Base-by-base conservation (phyloP, 2,888 invertebrate genomes). In the Adineta ricciae region DNA sequence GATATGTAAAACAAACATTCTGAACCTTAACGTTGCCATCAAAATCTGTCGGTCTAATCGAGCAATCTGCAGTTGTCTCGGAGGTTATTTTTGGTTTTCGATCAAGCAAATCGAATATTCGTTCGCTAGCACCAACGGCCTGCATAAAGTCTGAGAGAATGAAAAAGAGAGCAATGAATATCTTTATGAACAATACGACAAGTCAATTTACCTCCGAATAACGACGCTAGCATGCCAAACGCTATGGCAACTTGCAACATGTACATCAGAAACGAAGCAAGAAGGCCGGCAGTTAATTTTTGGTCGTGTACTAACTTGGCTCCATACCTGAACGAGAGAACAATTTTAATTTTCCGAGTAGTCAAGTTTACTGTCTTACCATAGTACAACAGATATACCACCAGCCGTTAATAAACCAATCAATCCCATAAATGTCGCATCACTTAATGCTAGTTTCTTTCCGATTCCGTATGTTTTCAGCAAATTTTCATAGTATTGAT, bases 1-100 rank as follows among this genome's bases (percentile, higher is more conserved):
- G 95, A 89, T 95, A 95, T 86, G 92, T 92, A 88, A 95, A 95
- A 87, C 92, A 91, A 0, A 95, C 93, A 87, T 93, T 91, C 64
- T 91, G 91, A 86, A 95, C 93, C 86, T 93, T 92, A 84, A 95
- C 92, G 73, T 93, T 92, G 0, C 95, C 95, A 16, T 85, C 83
- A 82, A 86, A 84, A 32, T 38, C 46, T 32, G 73, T 72, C 24
- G 64, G 32, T n/a, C 84, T 83, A 8, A 54, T 78, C 21, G 38
- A 72, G n/a, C 41, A n/a, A 11, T 11, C 4, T 0, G 8, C 0
- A n/a, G 36, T 88, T 84, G 88, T 86, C 49, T 87, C 87, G 85
- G 85, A 86, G 24, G 87, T 87, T 8, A 89, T 87, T 24, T 87
- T 87, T 14, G 89, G 89, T 52, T 87, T 86, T 56, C 88, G 87